Base-by-base conservation (phyloP, 2,888 invertebrate genomes). In the Dione vanillae region DNA sequence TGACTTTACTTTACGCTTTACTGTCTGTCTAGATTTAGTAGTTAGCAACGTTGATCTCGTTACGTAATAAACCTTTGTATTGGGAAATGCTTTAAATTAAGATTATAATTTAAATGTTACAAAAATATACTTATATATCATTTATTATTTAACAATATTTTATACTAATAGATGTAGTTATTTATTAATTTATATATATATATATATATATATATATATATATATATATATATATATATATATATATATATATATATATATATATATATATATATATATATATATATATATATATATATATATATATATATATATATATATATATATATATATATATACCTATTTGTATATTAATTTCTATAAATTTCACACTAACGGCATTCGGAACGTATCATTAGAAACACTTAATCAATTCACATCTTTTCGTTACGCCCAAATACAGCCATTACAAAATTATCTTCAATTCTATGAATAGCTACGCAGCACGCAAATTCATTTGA, bases 291-390 rank as follows among this genome's bases (percentile, higher is more conserved):
- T 54, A 11, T 54, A 27, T 27, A 27, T 27, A 27, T 27, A 27
- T 27, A 27, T 27, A 27, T 27, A 27, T 27, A 27, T 27, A 52
- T 35, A n/a, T 2, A n/a, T 16, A 56, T 43, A 65, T 10, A n/a
- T 12, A 41, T 58, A 67, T 71, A 67, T 35, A 35, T 10, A 41
- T 45, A 58, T 67, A 65, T 59, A 65, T 61, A 20, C 52, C n/a
- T n/a, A n/a, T n/a, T n/a, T n/a, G n/a, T n/a, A n/a, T n/a, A n/a
- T n/a, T n/a, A n/a, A n/a, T n/a, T n/a, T n/a, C n/a, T n/a, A n/a
- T n/a, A n/a, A n/a, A 68, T 67, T 65, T 40, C n/a, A 54, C 68
- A 65, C 59, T 16, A 43, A 69, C 56, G 52, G 56, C 43, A 64
- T 49, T 19, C 10, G 40, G 54, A 12, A 49, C 49, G 47, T 35